Conservation (phyloP, 2,113 vertebrate species). For the Corynorhinus townsendii region DNA sequence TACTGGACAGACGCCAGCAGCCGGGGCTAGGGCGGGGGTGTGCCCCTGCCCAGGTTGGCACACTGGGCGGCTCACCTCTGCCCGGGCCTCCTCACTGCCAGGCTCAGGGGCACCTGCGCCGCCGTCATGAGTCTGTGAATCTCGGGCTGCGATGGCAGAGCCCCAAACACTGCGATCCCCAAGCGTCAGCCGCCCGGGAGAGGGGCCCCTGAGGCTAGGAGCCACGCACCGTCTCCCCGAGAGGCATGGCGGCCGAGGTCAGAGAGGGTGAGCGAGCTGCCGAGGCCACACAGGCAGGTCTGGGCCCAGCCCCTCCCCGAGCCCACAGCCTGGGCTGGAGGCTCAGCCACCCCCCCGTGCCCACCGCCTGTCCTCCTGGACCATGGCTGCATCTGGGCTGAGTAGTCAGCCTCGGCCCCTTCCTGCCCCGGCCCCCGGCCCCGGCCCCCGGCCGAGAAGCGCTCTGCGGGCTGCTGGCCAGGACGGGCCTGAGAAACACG, state of each 20-base stretch:
- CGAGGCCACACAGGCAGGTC: fast-evolving
- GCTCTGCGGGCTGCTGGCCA: fast-evolving
- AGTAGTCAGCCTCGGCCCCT: neutral
- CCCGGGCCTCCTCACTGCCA: too few species aligned
- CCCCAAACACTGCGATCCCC: fast-evolving
- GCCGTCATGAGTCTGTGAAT: fast-evolving
- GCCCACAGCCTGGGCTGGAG: neutral
- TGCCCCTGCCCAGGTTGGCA: fast-evolving
- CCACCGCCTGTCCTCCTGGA: neutral
- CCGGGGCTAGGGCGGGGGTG: fast-evolving
- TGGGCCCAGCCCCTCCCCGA: neutral
- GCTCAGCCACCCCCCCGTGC: neutral
- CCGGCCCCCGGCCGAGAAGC: neutral
- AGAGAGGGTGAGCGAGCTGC: fast-evolving
- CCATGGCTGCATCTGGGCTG: neutral
- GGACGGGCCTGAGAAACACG: too few species aligned
- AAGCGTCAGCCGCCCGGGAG: fast-evolving
- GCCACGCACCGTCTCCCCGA: neutral
- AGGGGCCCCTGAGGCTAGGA: neutral
- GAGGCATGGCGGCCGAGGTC: fast-evolving
- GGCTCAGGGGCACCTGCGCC: fast-evolving
- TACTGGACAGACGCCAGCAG: fast-evolving
- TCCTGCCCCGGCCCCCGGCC: too few species aligned
- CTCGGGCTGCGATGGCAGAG: fast-evolving
- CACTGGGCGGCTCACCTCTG: fast-evolving